phyloP scores from a whole-genome alignment of 2,888 invertebrate genomes.

The Hirtodrosophila cameraria region DNA sequence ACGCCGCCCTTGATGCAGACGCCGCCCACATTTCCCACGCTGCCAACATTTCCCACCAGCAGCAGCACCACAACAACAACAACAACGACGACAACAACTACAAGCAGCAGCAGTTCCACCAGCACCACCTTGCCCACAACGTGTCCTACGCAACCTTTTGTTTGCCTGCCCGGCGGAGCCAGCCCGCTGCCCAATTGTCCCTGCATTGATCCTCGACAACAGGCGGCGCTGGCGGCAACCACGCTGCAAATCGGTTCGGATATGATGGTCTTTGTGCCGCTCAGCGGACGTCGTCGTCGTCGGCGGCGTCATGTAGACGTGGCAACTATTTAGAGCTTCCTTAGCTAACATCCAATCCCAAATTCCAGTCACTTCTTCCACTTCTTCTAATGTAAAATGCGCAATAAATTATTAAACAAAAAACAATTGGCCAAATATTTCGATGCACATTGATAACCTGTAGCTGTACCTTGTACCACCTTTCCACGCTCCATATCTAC shows the following conservation, averaged over 20 bases:
- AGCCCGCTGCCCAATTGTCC: constrained; percentile 81
- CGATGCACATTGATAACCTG: not conserved
- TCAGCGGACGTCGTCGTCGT: constrained; percentile 62
- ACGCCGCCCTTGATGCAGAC: constrained; percentile 7
- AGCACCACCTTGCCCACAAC: constrained; percentile 43
- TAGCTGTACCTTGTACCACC: constrained; percentile 8
- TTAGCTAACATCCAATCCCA: not conserved
- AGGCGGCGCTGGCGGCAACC: not conserved
- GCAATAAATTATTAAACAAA: constrained; percentile 42
- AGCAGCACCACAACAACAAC: not conserved
- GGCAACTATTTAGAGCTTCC: constrained; percentile 5
- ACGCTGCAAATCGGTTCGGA: constrained; percentile 60
- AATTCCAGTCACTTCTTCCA: not conserved
- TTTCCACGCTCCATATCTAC: constrained; percentile 29
- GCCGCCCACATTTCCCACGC: not conserved
- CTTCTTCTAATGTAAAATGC: constrained; percentile 17
- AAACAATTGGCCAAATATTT: constrained; percentile 52
- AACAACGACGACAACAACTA: constrained; percentile 31
- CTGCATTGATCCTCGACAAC: constrained; percentile 82
- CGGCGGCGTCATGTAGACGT: constrained; percentile 51
- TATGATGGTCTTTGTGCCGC: constrained; percentile 76
- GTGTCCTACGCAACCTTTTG: constrained; percentile 75
- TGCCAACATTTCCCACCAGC: not conserved
- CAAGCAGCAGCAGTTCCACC: constrained; percentile 17
- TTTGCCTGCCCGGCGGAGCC: constrained; percentile 78